Evolutionary conservation across 2,797 vertebrate species (phyloP), one percentile per base, ranked within the genome.

Genomic region (Notamacropus eugenii): DNA sequence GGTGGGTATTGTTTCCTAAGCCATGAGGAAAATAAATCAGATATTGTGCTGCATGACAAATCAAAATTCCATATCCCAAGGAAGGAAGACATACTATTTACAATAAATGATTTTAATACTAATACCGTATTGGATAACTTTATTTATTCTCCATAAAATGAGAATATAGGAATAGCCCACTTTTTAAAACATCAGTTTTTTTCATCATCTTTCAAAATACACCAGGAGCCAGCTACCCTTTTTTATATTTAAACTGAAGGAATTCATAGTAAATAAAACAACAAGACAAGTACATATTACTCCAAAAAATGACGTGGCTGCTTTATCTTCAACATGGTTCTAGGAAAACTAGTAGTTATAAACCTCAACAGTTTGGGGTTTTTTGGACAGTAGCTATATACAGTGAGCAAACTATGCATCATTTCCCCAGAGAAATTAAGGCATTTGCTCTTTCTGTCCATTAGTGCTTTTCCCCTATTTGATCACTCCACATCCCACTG

Each of bases 181-280:
- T 92, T 55, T 52, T 93, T 29, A 95, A 50, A 92, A 95, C 59
- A 95, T 97, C 90, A 95, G 29, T 95, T 93, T 52, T 54, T 46
- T 54, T 57, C 62, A 91, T 40, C 95, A 55, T 91, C 57, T 95
- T 96, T 92, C 54, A 96, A 95, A 97, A 93, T 56, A 74, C 67
- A 92, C 34, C 74, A 92, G 6, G 62, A 54, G 27, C 54, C 58
- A 97, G 57, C 40, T 95, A 87, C 95, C n/a, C 1, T 29, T 27
- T 95, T 97, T 96, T 91, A 92, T 50, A 92, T 62, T 34, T 91
- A 95, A 87, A 46, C 0, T 87, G 29, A 87, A 97, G 91, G 56
- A 97, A 96, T 2, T 95, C 12, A 93, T 0, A 29, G 90, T 95
- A 97, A 92, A 90, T 95, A 96, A 97, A 97, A 97, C 87, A 96